Evolutionary conservation across 2,797 vertebrate genomes (phyloP).

Genomic region (Microcaecilia unicolor): DNA sequence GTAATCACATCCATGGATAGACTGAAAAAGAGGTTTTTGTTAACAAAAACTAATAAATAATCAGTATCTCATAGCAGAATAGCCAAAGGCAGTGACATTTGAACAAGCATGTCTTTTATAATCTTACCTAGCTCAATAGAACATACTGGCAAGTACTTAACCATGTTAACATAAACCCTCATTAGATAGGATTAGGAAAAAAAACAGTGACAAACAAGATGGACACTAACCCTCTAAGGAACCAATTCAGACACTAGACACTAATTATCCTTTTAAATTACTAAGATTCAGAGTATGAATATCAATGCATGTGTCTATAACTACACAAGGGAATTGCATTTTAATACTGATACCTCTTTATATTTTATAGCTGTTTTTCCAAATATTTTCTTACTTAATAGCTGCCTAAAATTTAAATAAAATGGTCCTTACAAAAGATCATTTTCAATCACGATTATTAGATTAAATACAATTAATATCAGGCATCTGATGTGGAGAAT

Average conservation of each 20-base stretch:
- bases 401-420: neutral
- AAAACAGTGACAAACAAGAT: constrained; percentile 82
- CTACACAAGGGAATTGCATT: constrained; percentile 23
- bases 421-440: too few relatives aligned
- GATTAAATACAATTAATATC: too few relatives aligned
- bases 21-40: constrained; percentile 17
- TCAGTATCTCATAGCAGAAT: constrained; percentile 59
- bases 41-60: constrained; percentile 19
- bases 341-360: constrained; percentile 34
- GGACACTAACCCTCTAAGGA: constrained; percentile 78
- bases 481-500: too few relatives aligned
- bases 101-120: constrained; percentile 72
- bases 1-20: neutral
- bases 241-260: constrained; percentile 49
- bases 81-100: constrained; percentile 73
- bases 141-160: constrained; percentile 77
- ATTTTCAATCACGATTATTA: too few relatives aligned
- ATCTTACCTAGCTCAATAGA: constrained; percentile 72
- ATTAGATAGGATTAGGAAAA: constrained; percentile 87
- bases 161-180: constrained; percentile 96
- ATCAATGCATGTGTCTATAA: constrained; percentile 21
- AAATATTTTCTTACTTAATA: neutral
- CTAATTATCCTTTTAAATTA: constrained; percentile 76
- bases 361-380: constrained; percentile 30
- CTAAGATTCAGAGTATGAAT: constrained; percentile 43